These are phyloP conservation scores for Molorchus minor DNA, from an alignment of 2,888 invertebrate genomes.

Conservation along the genomic window DNA sequence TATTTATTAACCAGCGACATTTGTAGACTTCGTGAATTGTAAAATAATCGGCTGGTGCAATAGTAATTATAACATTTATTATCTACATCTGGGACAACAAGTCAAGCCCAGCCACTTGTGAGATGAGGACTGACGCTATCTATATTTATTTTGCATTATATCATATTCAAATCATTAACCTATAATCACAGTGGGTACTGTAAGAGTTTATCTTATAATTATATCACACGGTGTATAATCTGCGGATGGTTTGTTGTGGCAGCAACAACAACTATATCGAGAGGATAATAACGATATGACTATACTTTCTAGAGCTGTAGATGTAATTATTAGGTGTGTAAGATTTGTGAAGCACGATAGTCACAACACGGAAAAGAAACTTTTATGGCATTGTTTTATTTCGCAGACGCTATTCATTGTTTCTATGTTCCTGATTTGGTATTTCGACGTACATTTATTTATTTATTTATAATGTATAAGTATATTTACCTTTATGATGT, in stretches of 20 bases:
- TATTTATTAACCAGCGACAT: too few species aligned
- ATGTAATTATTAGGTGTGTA: constrained; percentile 15
- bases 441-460: too few species aligned
- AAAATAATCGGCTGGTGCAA: too few species aligned
- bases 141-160: constrained; percentile 5
- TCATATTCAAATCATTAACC: constrained; percentile 3
- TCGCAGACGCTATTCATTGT: too few species aligned
- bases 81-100: too few species aligned
- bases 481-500: too few species aligned
- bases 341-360: constrained; percentile 15
- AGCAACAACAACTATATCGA: constrained; percentile 19
- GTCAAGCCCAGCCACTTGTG: neutral
- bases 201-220: constrained; percentile 15
- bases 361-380: constrained; percentile 3
- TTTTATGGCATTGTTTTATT: neutral
- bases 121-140: constrained; percentile 1
- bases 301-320: constrained; percentile 9
- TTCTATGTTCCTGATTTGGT: too few species aligned
- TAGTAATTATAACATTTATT: too few species aligned
- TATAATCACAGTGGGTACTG: constrained; percentile 2
- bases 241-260: constrained; percentile 5
- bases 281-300: constrained; percentile 1
- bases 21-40: too few species aligned
- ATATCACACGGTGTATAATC: constrained; percentile 12
- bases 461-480: too few species aligned